phyloP scores from a whole-genome alignment of 2,113 vertebrate species.

The Tychaedon coryphoeus region DNA sequence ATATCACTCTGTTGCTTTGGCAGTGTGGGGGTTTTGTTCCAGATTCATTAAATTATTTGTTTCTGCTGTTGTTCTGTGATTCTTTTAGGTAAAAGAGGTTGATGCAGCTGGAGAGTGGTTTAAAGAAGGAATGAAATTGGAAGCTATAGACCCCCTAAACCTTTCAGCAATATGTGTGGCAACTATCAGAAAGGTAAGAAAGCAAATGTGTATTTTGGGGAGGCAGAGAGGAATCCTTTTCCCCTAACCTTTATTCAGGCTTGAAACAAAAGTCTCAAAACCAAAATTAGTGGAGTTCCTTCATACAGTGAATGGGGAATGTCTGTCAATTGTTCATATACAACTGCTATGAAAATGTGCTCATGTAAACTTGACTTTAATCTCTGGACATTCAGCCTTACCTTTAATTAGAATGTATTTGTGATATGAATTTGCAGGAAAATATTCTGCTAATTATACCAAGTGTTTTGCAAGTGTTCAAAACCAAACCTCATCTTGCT shows the following conservation, averaged over 20 bases:
- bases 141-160: slow-evolving; percentile 98
- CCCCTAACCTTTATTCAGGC: neutral
- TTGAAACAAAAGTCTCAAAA: neutral
- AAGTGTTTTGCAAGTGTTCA: neutral
- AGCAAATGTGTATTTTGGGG: neutral
- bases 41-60: neutral
- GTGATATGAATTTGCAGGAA: neutral
- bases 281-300: neutral
- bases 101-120: slow-evolving; percentile 95
- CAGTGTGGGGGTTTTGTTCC: neutral
- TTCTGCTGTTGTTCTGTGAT: slow-evolving; percentile 47
- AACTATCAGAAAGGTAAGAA: slow-evolving; percentile 94
- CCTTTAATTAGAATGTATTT: neutral
- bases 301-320: neutral
- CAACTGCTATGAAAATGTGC: neutral
- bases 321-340: neutral
- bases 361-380: neutral
- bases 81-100: slow-evolving; percentile 88
- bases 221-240: neutral
- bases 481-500: neutral
- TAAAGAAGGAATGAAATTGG: slow-evolving; percentile 97
- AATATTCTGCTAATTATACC: neutral
- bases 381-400: neutral
- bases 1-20: neutral
- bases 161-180: slow-evolving; percentile 98